phyloP scores from a whole-genome alignment of 2,888 invertebrate genomes.

The Hylaea fasciaria region DNA sequence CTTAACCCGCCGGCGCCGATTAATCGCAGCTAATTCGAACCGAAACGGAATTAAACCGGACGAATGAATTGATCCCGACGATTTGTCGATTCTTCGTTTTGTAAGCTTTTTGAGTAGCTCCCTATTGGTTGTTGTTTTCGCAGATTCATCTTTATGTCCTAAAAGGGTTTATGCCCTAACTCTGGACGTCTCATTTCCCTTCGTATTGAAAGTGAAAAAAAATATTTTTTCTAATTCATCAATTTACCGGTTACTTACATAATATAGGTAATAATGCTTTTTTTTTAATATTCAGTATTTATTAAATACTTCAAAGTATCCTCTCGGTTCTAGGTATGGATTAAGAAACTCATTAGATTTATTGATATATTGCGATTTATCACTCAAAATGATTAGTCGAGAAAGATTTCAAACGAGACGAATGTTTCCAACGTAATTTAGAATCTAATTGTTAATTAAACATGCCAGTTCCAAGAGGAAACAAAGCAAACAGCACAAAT shows the following conservation, averaged over 20 bases:
- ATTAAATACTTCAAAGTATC: no score
- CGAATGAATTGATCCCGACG: slow-evolving; percentile 82
- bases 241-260: no score
- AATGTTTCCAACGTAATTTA: slow-evolving; percentile 43
- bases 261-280: no score
- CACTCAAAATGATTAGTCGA: neutral
- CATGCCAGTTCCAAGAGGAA: slow-evolving; percentile 62
- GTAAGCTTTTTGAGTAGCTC: slow-evolving; percentile 26
- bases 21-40: slow-evolving; percentile 83
- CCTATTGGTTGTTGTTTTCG: slow-evolving; percentile 17
- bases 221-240: no score
- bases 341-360: no score
- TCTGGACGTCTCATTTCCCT: no score
- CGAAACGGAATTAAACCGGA: slow-evolving; percentile 83
- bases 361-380: neutral
- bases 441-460: slow-evolving; percentile 59
- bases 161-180: neutral
- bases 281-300: no score
- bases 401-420: neutral
- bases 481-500: slow-evolving; percentile 82
- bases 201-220: no score
- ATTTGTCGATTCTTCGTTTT: slow-evolving; percentile 71
- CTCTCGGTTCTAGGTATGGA: no score
- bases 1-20: slow-evolving; percentile 79
- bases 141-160: neutral